These are phyloP conservation scores for Lota lota DNA, from an alignment of 2,113 vertebrate genomes.

Conservation along the genomic window DNA sequence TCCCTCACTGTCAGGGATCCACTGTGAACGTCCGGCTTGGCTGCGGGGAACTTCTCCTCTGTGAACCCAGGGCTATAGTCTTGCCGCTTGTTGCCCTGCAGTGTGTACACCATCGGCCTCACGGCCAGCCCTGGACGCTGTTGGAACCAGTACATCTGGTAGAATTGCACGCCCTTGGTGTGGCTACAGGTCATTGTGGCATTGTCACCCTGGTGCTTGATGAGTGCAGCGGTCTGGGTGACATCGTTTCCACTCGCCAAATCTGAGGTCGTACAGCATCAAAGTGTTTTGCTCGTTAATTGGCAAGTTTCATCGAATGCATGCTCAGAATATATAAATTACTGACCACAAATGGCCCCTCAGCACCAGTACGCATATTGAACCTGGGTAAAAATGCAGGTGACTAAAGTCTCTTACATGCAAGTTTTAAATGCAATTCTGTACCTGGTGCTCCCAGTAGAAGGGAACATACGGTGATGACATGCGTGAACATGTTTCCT, in stretches of 20 bases:
- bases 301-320: too few species aligned
- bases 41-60: neutral
- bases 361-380: too few species aligned
- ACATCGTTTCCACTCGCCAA: conserved; percentile 29
- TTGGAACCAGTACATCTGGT: conserved; percentile 63
- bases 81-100: rapidly evolving
- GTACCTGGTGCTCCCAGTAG: too few species aligned
- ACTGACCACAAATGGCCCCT: too few species aligned
- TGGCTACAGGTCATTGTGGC: conserved; percentile 40
- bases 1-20: conserved; percentile 45
- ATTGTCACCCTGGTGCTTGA: neutral
- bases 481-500: too few species aligned
- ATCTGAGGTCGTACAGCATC: too few species aligned
- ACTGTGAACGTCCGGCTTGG: neutral
- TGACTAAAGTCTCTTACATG: too few species aligned
- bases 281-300: too few species aligned
- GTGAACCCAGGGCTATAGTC: conserved; percentile 19
- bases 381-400: too few species aligned
- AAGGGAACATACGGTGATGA: too few species aligned
- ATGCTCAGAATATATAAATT: too few species aligned
- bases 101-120: conserved; percentile 38
- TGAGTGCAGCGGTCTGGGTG: conserved; percentile 27
- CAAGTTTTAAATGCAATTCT: too few species aligned
- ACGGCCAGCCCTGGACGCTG: conserved; percentile 50
- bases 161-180: rapidly evolving